Evolutionary conservation across 2,888 invertebrate species (phyloP), one percentile per base, ranked within the genome.

Genomic region (Orthosia gracilis): DNA sequence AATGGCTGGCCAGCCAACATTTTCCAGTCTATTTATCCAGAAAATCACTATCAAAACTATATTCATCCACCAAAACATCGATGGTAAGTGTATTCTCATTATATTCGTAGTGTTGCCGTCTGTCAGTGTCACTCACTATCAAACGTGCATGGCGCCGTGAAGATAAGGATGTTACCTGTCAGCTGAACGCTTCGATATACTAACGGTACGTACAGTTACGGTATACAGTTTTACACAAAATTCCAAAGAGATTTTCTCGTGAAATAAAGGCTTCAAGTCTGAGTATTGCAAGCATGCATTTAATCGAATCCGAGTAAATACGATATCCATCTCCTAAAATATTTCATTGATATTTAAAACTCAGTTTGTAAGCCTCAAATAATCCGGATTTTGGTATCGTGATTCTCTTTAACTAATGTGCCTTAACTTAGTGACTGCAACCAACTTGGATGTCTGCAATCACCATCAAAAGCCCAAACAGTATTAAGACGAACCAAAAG

Each of bases 161-260:
- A 89, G 89, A 89, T 89, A 89, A 89, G 85, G 84, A 45, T 71
- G 85, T 86, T 84, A 80, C 86, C 77, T 83, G 88, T 84, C 88
- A 82, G 82, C 79, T 78, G 80, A 86, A 83, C 76, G 84, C 65
- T 70, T 75, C 74, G 64, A 82, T 83, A 77, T 80, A 78, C 75
- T 59, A 66, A 68, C 63, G 73, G 68, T 70, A 74, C 23, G 68
- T 64, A 45, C 45, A 45, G 21, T 61, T 15, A 61, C 45, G 4
- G 7, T n/a, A 21, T 59, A 45, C 40, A 9, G 59, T n/a, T n/a
- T n/a, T 15, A 3, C 4, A 31, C 40, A 15, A 45, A 59, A 45
- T 21, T 59, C 21, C 21, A 45, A 15, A 23, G 7, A 15, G 15
- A 55, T 55, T 23, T 55, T 15, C 21, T 55, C 23, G 55, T 45